Evolutionary conservation across 2,113 vertebrate species (phyloP).

Genomic region (Ageneiosus marmoratus): DNA sequence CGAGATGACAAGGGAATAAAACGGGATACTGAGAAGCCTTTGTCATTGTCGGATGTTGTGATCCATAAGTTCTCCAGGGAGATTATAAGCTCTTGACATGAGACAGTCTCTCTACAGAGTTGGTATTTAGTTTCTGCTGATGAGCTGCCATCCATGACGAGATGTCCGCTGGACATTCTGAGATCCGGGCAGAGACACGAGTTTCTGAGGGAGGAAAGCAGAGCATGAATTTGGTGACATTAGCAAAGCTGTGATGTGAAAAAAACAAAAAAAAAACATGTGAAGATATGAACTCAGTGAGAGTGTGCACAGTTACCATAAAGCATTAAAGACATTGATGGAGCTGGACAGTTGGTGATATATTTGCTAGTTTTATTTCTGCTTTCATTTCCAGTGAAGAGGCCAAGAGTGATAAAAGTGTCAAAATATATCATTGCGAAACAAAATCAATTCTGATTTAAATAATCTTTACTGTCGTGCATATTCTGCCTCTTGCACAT

Average conservation of each 20-base stretch:
- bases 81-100: not conserved
- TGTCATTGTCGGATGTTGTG: not conserved
- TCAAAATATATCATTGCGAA: not conserved
- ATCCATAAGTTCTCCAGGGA: not conserved
- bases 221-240: not conserved
- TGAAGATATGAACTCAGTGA: not conserved
- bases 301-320: not conserved
- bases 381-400: not conserved
- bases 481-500: not conserved
- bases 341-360: not conserved
- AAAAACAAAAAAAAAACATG: not conserved
- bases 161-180: not conserved
- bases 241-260: not conserved
- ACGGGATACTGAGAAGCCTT: not conserved
- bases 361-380: slow-evolving; percentile 1
- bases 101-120: not conserved
- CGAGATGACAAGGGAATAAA: not conserved
- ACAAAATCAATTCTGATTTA: not conserved
- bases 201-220: not conserved
- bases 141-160: not conserved
- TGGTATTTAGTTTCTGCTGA: not conserved
- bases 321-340: not conserved
- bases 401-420: not conserved
- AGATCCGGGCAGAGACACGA: not conserved
- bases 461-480: not conserved